These are phyloP conservation scores for Cassiopea andromeda DNA, from an alignment of 30 jellyfish, hydroid and myxozoan species.

Conservation along the genomic window DNA sequence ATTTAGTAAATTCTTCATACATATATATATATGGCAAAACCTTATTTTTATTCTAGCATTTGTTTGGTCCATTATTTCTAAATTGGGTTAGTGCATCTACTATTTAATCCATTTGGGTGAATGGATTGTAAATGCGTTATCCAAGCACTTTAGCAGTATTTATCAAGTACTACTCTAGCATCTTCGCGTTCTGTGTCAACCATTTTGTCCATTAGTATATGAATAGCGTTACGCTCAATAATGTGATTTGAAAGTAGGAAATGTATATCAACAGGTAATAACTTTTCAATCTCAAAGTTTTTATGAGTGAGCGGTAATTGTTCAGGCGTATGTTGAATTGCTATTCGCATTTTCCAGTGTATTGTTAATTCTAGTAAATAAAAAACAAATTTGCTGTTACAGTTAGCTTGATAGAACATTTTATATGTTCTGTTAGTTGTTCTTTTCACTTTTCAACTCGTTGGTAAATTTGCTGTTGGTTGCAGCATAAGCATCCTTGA, in stretches of 20 bases:
- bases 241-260: slow-evolving; percentile 6
- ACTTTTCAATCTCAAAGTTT: not conserved
- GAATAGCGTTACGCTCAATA: slow-evolving; percentile 8
- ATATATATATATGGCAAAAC: slow-evolving; percentile 1
- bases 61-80: not conserved
- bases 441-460: too few relatives aligned
- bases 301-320: slow-evolving; percentile 9
- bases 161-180: not conserved
- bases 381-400: not conserved
- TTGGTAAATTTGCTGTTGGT: too few relatives aligned
- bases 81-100: slow-evolving; percentile 20
- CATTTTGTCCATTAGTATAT: slow-evolving; percentile 3
- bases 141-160: too few relatives aligned
- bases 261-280: slow-evolving; percentile 4
- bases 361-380: not conserved
- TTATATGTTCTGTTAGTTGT: too few relatives aligned
- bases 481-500: too few relatives aligned
- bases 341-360: not conserved
- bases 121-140: not conserved
- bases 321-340: not conserved
- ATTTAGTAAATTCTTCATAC: not conserved
- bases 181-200: slow-evolving; percentile 21
- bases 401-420: too few relatives aligned
- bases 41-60: not conserved
- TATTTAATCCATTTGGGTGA: slow-evolving; percentile 28